These are phyloP conservation scores for Coreius guichenoti DNA, from an alignment of 2,797 vertebrate species.

Conservation along the genomic window DNA sequence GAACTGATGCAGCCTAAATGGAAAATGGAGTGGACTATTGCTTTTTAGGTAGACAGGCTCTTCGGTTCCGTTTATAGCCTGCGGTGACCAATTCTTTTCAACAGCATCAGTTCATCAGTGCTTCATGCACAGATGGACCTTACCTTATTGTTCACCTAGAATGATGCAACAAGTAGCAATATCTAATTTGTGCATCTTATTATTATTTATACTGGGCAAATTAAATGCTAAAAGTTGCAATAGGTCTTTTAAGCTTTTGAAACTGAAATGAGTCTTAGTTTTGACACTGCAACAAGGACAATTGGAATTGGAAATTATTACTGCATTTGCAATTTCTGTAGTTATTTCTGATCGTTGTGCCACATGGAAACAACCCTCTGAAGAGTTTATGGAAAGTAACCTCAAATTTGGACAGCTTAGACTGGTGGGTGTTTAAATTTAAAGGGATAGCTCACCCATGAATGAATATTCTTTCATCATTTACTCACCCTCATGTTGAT, in stretches of 20 bases:
- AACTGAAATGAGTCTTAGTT: neutral
- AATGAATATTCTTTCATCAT: neutral
- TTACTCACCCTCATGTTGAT: neutral
- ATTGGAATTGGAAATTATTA: neutral
- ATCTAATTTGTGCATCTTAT: neutral
- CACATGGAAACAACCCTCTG: neutral
- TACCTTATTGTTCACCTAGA: conserved; percentile 12
- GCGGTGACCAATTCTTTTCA: conserved; percentile 5
- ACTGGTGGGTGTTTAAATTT: neutral
- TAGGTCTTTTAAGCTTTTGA: neutral
- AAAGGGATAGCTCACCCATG: neutral
- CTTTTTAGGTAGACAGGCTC: conserved; percentile 14
- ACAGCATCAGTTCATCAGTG: neutral
- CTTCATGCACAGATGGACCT: neutral
- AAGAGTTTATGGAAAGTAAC: conserved; percentile 1
- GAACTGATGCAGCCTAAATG: conserved; percentile 42
- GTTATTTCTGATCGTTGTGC: neutral
- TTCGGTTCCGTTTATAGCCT: conserved; percentile 26
- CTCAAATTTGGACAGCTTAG: neutral
- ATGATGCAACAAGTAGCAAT: conserved; percentile 18
- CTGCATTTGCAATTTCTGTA: neutral
- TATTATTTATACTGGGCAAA: neutral
- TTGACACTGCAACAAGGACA: conserved; percentile 10
- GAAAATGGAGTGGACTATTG: conserved; percentile 32
- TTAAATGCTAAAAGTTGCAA: neutral